Conservation (phyloP, 2,113 vertebrate species). For the Tupaia tana region DNA sequence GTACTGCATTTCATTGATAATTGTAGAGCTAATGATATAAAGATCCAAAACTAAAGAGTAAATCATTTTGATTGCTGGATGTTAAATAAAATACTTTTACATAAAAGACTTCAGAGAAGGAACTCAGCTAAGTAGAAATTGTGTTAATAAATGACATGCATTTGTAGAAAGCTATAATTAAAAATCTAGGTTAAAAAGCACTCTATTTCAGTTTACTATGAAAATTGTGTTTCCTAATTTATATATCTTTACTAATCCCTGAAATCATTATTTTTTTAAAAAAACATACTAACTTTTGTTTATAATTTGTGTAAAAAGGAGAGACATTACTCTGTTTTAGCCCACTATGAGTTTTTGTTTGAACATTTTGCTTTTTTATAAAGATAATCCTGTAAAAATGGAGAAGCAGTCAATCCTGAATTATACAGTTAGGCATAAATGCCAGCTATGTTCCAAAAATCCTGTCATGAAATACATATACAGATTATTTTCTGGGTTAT, state of each 20-base stretch:
- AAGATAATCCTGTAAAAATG: not conserved
- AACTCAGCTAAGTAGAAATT: slow-evolving; percentile 20
- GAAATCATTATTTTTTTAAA: slow-evolving; percentile 32
- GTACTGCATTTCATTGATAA: slow-evolving; percentile 19
- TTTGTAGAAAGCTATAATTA: not conserved
- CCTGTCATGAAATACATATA: not conserved
- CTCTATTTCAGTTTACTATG: not conserved
- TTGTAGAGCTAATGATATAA: not conserved
- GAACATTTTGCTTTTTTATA: slow-evolving; percentile 27
- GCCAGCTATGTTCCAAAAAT: not conserved
- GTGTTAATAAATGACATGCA: not conserved
- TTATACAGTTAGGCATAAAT: not conserved
- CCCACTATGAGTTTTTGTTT: not conserved
- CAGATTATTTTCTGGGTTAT: not conserved
- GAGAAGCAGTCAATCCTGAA: not conserved
- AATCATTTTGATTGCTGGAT: slow-evolving; percentile 14
- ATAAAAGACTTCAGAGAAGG: slow-evolving; percentile 2
- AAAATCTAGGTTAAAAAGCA: slow-evolving; percentile 30
- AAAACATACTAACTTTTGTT: not conserved
- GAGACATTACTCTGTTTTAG: not conserved
- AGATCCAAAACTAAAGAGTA: not conserved
- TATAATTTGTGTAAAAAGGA: not conserved
- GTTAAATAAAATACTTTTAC: slow-evolving; percentile 29
- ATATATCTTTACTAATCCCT: not conserved
- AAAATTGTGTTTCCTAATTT: not conserved